Evolutionary conservation across 2,797 vertebrate species (phyloP).

Genomic region (Champsocephalus gunnari): DNA sequence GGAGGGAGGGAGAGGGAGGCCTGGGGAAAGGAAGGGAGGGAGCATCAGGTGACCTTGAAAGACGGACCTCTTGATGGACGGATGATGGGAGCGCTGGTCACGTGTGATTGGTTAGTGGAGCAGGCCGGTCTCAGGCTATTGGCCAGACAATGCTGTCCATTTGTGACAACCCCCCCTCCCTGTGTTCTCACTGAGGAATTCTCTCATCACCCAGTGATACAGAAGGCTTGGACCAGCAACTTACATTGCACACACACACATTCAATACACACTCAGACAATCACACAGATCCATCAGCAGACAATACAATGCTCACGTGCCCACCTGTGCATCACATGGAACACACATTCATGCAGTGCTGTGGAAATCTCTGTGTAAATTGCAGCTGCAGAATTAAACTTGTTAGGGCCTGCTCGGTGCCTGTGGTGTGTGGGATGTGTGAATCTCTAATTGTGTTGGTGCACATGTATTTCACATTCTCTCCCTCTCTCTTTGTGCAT

Average conservation of each 20-base stretch:
- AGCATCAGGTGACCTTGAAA: constrained; percentile 82
- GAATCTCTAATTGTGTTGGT: constrained; percentile 72
- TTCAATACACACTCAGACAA: constrained; percentile 19
- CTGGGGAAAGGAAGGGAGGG: constrained; percentile 13
- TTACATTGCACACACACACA: constrained; percentile 35
- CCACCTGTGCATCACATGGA: constrained; percentile 25
- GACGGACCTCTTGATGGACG: constrained; percentile 77
- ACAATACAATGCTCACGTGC: constrained; percentile 28
- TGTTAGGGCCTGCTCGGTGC: constrained; percentile 57
- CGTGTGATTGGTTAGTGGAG: constrained; percentile 68
- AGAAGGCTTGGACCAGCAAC: constrained; percentile 77
- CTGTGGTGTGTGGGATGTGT: constrained; percentile 73
- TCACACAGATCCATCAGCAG: constrained; percentile 34
- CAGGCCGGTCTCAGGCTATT: constrained; percentile 71
- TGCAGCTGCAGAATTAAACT: constrained; percentile 68
- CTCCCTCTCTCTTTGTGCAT: constrained; percentile 26
- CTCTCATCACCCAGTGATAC: constrained; percentile 72
- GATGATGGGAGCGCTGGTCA: constrained; percentile 76
- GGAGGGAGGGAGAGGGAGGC: constrained; percentile 14
- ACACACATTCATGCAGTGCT: constrained; percentile 6
- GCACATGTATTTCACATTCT: constrained; percentile 50
- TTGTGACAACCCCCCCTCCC: constrained; percentile 35
- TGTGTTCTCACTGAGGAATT: constrained; percentile 61
- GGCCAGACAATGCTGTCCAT: constrained; percentile 59
- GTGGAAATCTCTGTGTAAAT: constrained; percentile 49